Percentiles rank a stretch among this genome's conserved stretches.
Evolutionary conservation across 2,888 invertebrate species (phyloP).

Genomic region (Apodemia mormo): DNA sequence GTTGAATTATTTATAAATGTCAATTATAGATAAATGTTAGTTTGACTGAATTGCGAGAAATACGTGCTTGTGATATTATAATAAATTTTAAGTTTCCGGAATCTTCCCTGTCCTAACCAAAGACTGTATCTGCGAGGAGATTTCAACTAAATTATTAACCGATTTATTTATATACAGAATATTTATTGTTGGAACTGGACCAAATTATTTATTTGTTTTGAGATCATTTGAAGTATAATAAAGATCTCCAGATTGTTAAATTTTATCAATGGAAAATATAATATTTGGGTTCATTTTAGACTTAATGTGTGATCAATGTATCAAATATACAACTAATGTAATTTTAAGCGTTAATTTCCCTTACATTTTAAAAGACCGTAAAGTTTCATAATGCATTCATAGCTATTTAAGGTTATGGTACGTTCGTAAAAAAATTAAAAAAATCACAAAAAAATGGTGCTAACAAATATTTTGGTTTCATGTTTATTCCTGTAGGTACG

Average conservation of each 20-base stretch:
- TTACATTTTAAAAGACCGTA: constrained; percentile 63
- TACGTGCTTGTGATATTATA: constrained; percentile 77
- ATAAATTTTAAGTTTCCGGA: constrained; percentile 66
- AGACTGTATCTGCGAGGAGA: constrained; percentile 72
- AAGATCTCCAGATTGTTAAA: constrained; percentile 16
- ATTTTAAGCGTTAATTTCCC: constrained; percentile 51
- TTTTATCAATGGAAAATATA: constrained; percentile 40
- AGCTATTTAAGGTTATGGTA: constrained; percentile 66
- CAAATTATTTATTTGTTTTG: constrained; percentile 52
- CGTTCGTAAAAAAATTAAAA: constrained; percentile 64
- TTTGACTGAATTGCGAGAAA: constrained; percentile 47
- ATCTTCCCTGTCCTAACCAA: constrained; percentile 76
- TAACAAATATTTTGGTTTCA: constrained; percentile 75
- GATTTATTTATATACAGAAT: constrained; percentile 40
- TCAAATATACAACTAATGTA: constrained; percentile 54
- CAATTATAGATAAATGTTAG: constrained; percentile 24
- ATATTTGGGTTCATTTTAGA: constrained; percentile 53
- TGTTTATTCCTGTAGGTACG: constrained; percentile 61
- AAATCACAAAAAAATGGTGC: constrained; percentile 72
- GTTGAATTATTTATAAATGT: constrained; percentile 22
- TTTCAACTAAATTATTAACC: constrained; percentile 56
- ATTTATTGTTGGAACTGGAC: constrained; percentile 71
- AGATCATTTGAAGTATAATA: neutral
- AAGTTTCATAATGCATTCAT: constrained; percentile 68
- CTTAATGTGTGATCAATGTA: constrained; percentile 57